A percentile compares a stretch with the other conserved stretches of the same genome.
phyloP scores from a whole-genome alignment of 2,888 invertebrate species.

The Leptodirus hochenwartii region DNA sequence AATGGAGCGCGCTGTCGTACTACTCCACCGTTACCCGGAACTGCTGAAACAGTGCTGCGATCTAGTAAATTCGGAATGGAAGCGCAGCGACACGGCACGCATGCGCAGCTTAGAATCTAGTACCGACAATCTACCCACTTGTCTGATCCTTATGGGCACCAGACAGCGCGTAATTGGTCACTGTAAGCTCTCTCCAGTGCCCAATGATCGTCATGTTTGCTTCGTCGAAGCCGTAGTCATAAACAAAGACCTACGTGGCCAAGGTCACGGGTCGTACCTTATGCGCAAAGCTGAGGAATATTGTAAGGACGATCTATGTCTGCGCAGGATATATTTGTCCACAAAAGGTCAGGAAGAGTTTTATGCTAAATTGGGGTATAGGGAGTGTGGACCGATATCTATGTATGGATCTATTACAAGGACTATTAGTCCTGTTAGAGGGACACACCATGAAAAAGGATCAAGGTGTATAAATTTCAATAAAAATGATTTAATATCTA shows the following conservation, averaged over 20 bases:
- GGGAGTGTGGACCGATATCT: conserved; percentile 45
- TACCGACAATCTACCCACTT: conserved; percentile 52
- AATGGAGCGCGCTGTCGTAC: too few relatives aligned
- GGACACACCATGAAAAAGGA: too few relatives aligned
- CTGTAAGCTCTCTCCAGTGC: conserved; percentile 57
- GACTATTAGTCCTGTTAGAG: conserved; percentile 4
- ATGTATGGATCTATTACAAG: conserved; percentile 35
- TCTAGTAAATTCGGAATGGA: conserved; percentile 76
- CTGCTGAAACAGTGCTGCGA: conserved; percentile 52
- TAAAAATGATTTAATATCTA: conserved; percentile 1
- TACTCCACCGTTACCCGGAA: conserved; percentile 54
- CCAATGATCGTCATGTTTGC: conserved; percentile 48
- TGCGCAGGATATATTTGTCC: conserved; percentile 46
- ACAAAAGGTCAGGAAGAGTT: conserved; percentile 58
- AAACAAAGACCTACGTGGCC: conserved; percentile 46
- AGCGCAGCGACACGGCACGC: conserved; percentile 57
- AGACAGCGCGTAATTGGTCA: conserved; percentile 48
- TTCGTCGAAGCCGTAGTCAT: conserved; percentile 74
- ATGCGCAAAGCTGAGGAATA: conserved; percentile 61
- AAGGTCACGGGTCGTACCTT: conserved; percentile 56
- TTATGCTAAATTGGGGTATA: conserved; percentile 56
- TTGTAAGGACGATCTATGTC: conserved; percentile 38
- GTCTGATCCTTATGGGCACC: conserved; percentile 42
- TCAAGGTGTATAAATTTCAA: neutral
- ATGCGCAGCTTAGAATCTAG: conserved; percentile 56